These are phyloP conservation scores for Athrips mouffetella DNA, from an alignment of 2,888 invertebrate species.

Conservation along the genomic window DNA sequence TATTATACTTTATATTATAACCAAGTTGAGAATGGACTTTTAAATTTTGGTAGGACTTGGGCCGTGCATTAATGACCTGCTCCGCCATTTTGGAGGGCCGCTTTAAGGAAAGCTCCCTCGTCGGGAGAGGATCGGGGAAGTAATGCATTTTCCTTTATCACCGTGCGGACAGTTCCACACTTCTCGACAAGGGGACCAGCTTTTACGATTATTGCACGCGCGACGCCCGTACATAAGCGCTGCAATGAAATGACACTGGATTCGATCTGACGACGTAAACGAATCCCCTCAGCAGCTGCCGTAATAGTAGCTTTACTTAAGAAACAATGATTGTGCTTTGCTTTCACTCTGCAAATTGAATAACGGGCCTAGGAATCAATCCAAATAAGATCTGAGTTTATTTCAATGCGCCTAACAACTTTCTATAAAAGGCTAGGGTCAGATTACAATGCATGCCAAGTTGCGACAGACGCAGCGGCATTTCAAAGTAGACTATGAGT, in stretches of 20 bases:
- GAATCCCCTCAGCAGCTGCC: slow-evolving; percentile 3
- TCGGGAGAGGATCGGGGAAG: slow-evolving; percentile 55
- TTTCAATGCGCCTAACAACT: slow-evolving; percentile 12
- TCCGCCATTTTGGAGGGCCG: slow-evolving; percentile 67
- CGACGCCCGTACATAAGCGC: slow-evolving; percentile 54
- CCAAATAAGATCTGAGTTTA: not conserved
- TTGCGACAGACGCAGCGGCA: slow-evolving; percentile 53
- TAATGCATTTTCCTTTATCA: slow-evolving; percentile 77
- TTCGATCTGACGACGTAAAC: slow-evolving; percentile 46
- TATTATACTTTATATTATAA: slow-evolving; percentile 43
- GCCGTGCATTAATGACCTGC: slow-evolving; percentile 62
- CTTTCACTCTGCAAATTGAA: slow-evolving; percentile 4
- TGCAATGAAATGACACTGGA: slow-evolving; percentile 49
- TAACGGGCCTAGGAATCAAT: not conserved
- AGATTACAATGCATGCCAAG: slow-evolving; percentile 44
- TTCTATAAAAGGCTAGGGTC: slow-evolving; percentile 40
- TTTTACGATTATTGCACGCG: slow-evolving; percentile 74
- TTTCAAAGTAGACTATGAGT: slow-evolving; percentile 45
- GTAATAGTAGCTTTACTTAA: slow-evolving; percentile 2
- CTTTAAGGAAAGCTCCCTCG: slow-evolving; percentile 58
- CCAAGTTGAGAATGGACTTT: slow-evolving; percentile 61
- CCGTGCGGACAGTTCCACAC: slow-evolving; percentile 68
- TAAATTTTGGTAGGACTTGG: slow-evolving; percentile 59
- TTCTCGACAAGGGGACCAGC: slow-evolving; percentile 61
- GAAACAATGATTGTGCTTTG: slow-evolving; percentile 3